phyloP scores from a whole-genome alignment of 92 coral and sea anemone genomes.

The Nematostella vectensis region DNA sequence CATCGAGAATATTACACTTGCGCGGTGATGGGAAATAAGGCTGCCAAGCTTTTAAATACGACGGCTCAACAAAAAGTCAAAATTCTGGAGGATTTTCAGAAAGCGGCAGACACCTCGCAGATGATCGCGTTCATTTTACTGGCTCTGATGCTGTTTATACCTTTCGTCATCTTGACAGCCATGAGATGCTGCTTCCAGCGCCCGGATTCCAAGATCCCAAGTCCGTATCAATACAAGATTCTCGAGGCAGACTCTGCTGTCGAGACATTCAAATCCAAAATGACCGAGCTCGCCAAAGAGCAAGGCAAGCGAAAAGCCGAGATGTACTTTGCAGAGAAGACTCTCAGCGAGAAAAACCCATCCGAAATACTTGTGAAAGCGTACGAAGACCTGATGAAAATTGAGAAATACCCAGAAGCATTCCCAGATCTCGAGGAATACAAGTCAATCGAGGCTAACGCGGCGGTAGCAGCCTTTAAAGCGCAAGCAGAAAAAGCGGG shows the following conservation, averaged over 20 bases:
- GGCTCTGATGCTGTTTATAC: slow-evolving; percentile 29
- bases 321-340: slow-evolving; percentile 54
- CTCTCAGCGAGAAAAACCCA: slow-evolving; percentile 45
- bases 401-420: slow-evolving; percentile 54
- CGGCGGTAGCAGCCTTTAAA: slow-evolving; percentile 70
- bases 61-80: slow-evolving; percentile 25
- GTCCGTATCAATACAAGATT: slow-evolving; percentile 55
- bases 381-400: slow-evolving; percentile 46
- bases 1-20: slow-evolving; percentile 66
- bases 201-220: slow-evolving; percentile 53
- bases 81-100: slow-evolving; percentile 46
- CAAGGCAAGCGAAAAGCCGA: slow-evolving; percentile 81
- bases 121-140: slow-evolving; percentile 49
- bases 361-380: slow-evolving; percentile 55
- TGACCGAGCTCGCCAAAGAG: slow-evolving; percentile 62
- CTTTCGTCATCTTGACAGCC: slow-evolving; percentile 31
- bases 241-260: slow-evolving; percentile 79
- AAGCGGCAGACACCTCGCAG: slow-evolving; percentile 49
- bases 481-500: slow-evolving; percentile 62
- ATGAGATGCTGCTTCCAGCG: slow-evolving; percentile 63
- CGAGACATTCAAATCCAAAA: slow-evolving; percentile 48
- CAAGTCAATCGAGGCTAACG: slow-evolving; percentile 54
- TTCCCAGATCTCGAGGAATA: slow-evolving; percentile 66
- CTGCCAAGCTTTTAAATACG: slow-evolving; percentile 35
- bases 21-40: slow-evolving; percentile 41